phyloP scores from a whole-genome alignment of 2,113 vertebrate genomes.

The Pholis gunnellus region DNA sequence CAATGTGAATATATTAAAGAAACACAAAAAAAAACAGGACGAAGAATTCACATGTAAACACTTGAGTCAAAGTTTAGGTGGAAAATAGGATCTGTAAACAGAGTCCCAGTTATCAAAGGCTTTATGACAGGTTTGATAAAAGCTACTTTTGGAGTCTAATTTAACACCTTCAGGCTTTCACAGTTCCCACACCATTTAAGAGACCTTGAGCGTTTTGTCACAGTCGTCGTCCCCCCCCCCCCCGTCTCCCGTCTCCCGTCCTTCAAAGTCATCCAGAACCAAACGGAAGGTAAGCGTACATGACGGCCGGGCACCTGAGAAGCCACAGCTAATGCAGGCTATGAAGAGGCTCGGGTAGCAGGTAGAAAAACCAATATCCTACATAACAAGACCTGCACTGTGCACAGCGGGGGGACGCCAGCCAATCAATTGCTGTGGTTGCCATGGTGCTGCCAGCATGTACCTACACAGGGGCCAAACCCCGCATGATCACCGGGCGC shows the following conservation, averaged over 20 bases:
- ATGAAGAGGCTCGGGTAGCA: conserved; percentile 54
- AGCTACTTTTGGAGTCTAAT: neutral
- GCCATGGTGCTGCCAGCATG: conserved; percentile 65
- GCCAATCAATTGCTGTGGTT: conserved; percentile 76
- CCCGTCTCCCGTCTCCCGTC: conserved; percentile 23
- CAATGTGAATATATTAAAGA: neutral
- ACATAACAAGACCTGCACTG: conserved; percentile 64
- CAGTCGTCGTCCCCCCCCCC: neutral
- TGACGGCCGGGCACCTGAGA: conserved; percentile 45
- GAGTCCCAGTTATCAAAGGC: neutral
- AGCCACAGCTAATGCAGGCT: conserved; percentile 66
- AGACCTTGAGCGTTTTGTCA: conserved; percentile 46
- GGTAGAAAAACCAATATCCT: conserved; percentile 68
- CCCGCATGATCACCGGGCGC: conserved; percentile 49
- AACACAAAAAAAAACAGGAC: neutral
- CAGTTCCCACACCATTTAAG: conserved; percentile 15
- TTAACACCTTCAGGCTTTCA: conserved; percentile 28
- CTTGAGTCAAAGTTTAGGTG: neutral
- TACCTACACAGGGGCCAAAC: conserved; percentile 63
- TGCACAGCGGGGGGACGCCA: conserved; percentile 52
- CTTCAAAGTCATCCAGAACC: conserved; percentile 78
- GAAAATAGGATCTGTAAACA: neutral
- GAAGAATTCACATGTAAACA: neutral
- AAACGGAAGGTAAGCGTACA: conserved; percentile 63
- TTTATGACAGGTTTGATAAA: conserved; percentile 31